Base-by-base conservation (phyloP, 2,797 vertebrate genomes). In the Protonibea diacanthus region DNA sequence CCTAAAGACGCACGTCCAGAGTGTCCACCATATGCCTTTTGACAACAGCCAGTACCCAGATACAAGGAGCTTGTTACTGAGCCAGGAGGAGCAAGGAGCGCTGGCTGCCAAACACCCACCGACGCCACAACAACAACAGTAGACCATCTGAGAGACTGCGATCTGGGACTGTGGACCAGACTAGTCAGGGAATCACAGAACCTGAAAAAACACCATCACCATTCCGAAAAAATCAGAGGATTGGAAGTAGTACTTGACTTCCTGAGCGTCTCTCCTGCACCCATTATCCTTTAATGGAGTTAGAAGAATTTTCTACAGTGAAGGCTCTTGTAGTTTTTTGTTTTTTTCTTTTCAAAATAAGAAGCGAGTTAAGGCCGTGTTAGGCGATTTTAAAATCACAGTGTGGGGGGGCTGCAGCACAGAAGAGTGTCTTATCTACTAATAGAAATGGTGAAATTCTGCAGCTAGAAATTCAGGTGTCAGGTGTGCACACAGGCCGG, bases 1-100 rank as follows among this genome's bases (percentile, higher is more conserved):
- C 96, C 95, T 96, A 95, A 95, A 96, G 93, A 93, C 94, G 0
- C 84, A 78, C 25, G 89, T 74, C 27, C 96, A 92, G 88, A 93
- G 84, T 71, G 95, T 93, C 75, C 94, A 95, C 91, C 85, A 84
- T 73, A 85, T 93, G 89, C 94, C 95, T 91, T 93, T 93, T 75
- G 93, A 94, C 92, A 95, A 96, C 90, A 87, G 87, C 88, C 94
- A 88, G 90, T 88, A 92, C 74, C 94, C 92, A 0, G 89, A 88
- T 13, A 62, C 83, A 9, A 79, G 84, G 64, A 82, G 64, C 57
- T 71, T 23, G 62, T 52, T 89, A 66, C 86, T 89, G 70, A 87
- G 85, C 75, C 90, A 82, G 88, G 86, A 84, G 86, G 89, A 82
- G 78, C 63, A 17, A 58, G 80, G 90, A 91, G 81, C 63, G 10